These are phyloP conservation scores for Archaeoteleia sp. DNA, from an alignment of 2,888 invertebrate genomes.

Conservation along the genomic window DNA sequence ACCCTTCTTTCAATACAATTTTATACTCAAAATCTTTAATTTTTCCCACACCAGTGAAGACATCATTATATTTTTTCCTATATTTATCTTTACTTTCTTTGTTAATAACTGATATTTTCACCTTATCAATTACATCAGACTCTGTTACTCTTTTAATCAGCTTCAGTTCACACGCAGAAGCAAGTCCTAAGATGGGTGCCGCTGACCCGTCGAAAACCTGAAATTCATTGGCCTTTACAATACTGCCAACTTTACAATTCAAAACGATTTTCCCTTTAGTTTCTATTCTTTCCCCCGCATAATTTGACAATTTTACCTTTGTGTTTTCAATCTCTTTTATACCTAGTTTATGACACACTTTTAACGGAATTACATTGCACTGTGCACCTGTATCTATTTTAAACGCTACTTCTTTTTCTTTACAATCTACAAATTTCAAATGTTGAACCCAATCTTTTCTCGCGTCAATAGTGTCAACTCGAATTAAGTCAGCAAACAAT, in stretches of 20 bases:
- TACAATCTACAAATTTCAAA: conserved; percentile 7
- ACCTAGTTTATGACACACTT: conserved; percentile 4
- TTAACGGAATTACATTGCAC: conserved; percentile 23
- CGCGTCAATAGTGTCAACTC: conserved; percentile 2
- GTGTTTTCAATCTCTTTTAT: conserved; percentile 12
- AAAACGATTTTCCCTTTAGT: conserved; percentile 9
- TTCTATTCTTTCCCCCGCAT: background rate
- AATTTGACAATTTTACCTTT: conserved; percentile 10
- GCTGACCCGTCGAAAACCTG: conserved; percentile 5
- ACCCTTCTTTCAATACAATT: conserved; percentile 28
- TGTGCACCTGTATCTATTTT: conserved; percentile 28
- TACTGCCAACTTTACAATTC: background rate
- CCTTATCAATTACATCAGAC: background rate
- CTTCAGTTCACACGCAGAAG: background rate
- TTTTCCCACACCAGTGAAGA: conserved; percentile 41
- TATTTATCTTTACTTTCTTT: conserved; percentile 2
- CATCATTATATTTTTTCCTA: conserved; percentile 7
- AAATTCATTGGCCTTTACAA: conserved; percentile 14
- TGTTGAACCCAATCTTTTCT: conserved; percentile 16
- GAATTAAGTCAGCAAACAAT: background rate
- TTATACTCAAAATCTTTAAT: conserved; percentile 18
- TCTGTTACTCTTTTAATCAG: conserved; percentile 3
- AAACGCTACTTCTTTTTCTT: conserved; percentile 15
- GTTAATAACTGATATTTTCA: background rate
- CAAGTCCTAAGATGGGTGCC: conserved; percentile 2